These are phyloP conservation scores for Alentia gelatinosa DNA, from an alignment of 2,888 invertebrate genomes.

Conservation along the genomic window DNA sequence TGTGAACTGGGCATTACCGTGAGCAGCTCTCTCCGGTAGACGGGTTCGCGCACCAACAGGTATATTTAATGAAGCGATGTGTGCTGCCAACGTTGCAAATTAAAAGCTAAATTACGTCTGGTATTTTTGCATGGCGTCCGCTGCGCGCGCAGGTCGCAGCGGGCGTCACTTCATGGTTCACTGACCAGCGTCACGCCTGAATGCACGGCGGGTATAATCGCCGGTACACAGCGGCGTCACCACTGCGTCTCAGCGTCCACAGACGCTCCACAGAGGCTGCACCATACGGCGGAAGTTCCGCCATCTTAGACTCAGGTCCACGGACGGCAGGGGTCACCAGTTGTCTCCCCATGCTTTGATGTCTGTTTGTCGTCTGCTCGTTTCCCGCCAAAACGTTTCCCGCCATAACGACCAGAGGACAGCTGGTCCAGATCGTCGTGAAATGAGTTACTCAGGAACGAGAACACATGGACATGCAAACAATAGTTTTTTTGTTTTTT, in stretches of 20 bases:
- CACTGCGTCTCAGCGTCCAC: neutral
- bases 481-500: too few relatives aligned
- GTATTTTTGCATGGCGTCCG: neutral
- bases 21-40: neutral
- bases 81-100: neutral
- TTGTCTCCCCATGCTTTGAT: neutral
- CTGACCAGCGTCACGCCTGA: neutral
- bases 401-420: neutral
- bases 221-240: neutral
- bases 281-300: neutral
- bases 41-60: neutral
- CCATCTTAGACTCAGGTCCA: neutral
- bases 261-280: neutral
- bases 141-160: neutral
- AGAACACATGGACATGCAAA: too few relatives aligned
- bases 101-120: neutral
- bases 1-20: neutral
- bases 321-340: neutral
- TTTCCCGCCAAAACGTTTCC: neutral
- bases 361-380: neutral
- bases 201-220: neutral
- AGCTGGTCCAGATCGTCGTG: too few relatives aligned
- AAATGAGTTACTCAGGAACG: too few relatives aligned
- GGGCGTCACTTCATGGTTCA: neutral
- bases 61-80: neutral